phyloP scores from a whole-genome alignment of 2,113 vertebrate species.

The Sporophila hypoxantha region DNA sequence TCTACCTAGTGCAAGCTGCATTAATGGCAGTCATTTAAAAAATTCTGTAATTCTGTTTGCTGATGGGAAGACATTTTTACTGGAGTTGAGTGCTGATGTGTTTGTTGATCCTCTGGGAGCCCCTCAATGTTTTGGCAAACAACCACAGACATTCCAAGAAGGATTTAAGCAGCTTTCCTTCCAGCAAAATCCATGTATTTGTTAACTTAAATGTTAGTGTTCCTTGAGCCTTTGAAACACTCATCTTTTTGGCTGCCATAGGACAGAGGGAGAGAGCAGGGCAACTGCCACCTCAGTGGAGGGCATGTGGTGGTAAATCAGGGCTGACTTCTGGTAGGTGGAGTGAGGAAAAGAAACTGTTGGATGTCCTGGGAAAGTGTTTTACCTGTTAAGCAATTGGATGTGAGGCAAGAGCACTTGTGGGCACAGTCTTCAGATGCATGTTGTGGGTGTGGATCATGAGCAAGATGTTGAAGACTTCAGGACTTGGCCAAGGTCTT shows the following conservation, averaged over 20 bases:
- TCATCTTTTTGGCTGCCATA: not conserved
- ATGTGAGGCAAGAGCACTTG: not conserved
- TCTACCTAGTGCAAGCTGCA: not conserved
- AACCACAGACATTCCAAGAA: not conserved
- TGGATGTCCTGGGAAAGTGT: not conserved
- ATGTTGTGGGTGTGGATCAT: not conserved
- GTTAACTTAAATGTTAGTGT: not conserved
- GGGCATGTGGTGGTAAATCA: not conserved
- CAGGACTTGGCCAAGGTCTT: not conserved
- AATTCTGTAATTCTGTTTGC: not conserved
- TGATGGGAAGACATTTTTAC: not conserved
- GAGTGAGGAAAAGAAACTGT: not conserved
- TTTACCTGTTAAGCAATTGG: not conserved
- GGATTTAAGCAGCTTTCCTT: not conserved
- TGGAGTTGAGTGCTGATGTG: fast-evolving
- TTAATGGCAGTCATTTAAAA: not conserved
- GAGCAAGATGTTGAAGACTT: not conserved
- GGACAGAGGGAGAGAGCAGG: not conserved
- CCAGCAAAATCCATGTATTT: not conserved
- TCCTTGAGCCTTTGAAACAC: not conserved
- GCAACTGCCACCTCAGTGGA: not conserved
- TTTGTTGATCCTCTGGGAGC: not conserved
- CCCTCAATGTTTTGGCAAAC: not conserved
- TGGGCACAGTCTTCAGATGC: not conserved
- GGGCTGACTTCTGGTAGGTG: not conserved